These are phyloP conservation scores for Sebastes ruberrimus DNA, from an alignment of 2,797 vertebrate genomes.

Conservation along the genomic window DNA sequence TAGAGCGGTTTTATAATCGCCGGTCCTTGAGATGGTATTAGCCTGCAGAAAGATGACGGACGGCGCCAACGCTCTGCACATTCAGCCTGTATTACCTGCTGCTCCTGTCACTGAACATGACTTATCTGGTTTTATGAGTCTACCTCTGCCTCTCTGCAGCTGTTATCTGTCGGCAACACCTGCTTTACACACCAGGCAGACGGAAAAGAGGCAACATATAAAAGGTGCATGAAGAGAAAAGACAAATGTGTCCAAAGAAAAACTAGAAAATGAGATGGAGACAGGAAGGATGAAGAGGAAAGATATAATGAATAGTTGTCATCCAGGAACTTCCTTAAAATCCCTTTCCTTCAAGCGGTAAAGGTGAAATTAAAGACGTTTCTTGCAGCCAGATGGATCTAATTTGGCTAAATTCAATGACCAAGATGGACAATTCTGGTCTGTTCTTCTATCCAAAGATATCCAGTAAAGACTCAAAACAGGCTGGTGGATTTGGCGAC, in stretches of 20 bases:
- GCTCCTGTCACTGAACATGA: conserved; percentile 22
- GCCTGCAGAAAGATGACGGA: neutral
- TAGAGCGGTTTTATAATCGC: neutral
- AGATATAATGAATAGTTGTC: no score
- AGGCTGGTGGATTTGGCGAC: rapidly evolving
- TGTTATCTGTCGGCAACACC: conserved; percentile 37
- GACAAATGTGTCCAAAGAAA: neutral
- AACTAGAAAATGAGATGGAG: neutral
- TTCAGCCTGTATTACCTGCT: conserved; percentile 5
- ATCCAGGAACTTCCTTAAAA: neutral
- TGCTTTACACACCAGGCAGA: neutral
- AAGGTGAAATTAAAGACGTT: neutral
- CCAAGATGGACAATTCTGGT: neutral
- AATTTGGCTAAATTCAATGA: neutral
- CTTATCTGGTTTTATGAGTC: conserved; percentile 1
- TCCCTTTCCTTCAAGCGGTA: neutral
- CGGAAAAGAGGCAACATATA: neutral
- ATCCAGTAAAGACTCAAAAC: neutral
- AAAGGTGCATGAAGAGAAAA: neutral
- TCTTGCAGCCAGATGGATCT: neutral
- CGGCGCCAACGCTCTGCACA: neutral
- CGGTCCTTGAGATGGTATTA: conserved; percentile 6
- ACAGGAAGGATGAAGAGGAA: neutral
- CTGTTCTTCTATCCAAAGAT: neutral
- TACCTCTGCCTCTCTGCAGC: conserved; percentile 16